Conservation (phyloP, 1,140 invertebrate genomes). For the Pentalonia nigronervosa region DNA sequence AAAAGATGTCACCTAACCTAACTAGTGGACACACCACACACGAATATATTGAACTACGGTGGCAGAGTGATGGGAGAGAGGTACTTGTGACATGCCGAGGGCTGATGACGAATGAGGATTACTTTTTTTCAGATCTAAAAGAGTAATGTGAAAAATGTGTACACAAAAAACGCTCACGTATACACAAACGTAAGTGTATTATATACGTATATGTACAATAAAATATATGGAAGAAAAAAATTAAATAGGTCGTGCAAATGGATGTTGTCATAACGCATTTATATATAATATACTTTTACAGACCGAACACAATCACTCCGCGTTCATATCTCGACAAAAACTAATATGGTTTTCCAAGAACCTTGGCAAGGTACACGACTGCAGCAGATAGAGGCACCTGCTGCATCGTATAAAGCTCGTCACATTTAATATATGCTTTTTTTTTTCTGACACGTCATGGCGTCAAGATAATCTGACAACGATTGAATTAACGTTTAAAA, state of each 20-base stretch:
- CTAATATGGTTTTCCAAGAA: not conserved
- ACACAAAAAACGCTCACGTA: not conserved
- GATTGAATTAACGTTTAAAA: not conserved
- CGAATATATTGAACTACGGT: not conserved
- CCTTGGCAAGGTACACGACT: not conserved
- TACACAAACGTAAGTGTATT: not conserved
- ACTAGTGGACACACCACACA: not conserved
- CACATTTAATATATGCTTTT: not conserved
- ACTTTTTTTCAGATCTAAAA: constrained; percentile 11
- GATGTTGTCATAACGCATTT: constrained; percentile 18
- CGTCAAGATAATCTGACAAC: not conserved
- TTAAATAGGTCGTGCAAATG: constrained; percentile 39
- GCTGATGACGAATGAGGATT: constrained; percentile 23
- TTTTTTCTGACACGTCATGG: not conserved
- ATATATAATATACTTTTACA: constrained; percentile 33
- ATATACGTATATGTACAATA: not conserved
- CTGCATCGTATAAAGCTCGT: too few relatives aligned
- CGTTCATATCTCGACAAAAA: not conserved
- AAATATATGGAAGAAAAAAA: not conserved
- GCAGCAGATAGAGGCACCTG: too few relatives aligned
- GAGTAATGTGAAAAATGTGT: constrained; percentile 34
- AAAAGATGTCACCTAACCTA: not conserved
- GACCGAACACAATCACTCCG: not conserved
- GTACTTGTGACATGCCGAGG: not conserved
- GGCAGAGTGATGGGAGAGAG: not conserved